A percentile compares a stretch with the other conserved stretches of the same genome.
Evolutionary conservation across 2,113 vertebrate species (phyloP).

Genomic region (Myrmophylax atrothorax): DNA sequence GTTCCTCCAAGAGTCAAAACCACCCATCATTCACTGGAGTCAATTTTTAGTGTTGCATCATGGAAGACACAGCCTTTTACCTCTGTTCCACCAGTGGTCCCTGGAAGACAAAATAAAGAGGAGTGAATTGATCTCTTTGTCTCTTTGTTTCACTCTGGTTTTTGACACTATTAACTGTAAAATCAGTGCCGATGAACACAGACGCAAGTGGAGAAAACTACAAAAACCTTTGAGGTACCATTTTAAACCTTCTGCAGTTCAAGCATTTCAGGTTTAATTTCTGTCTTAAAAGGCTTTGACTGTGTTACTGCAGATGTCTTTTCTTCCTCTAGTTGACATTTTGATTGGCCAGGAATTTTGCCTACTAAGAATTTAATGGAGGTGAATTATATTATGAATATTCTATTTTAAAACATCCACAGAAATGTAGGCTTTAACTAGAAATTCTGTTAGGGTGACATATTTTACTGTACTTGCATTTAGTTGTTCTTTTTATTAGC

Average conservation of each 20-base stretch:
- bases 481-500: not conserved
- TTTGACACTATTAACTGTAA: not conserved
- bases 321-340: not conserved
- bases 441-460: not conserved
- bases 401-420: not conserved
- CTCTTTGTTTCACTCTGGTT: not conserved
- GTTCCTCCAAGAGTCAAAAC: not conserved
- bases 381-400: not conserved
- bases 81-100: not conserved
- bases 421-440: not conserved
- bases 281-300: not conserved
- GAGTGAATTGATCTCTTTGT: not conserved
- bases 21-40: not conserved
- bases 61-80: not conserved
- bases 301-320: not conserved
- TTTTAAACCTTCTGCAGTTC: not conserved
- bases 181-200: not conserved
- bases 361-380: not conserved
- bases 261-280: not conserved
- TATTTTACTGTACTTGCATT: not conserved
- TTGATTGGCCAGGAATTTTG: not conserved
- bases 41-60: not conserved
- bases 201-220: not conserved
- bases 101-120: not conserved
- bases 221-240: not conserved